These are phyloP conservation scores for Andrena haemorrhoa DNA, from an alignment of 2,888 invertebrate genomes.

Conservation along the genomic window DNA sequence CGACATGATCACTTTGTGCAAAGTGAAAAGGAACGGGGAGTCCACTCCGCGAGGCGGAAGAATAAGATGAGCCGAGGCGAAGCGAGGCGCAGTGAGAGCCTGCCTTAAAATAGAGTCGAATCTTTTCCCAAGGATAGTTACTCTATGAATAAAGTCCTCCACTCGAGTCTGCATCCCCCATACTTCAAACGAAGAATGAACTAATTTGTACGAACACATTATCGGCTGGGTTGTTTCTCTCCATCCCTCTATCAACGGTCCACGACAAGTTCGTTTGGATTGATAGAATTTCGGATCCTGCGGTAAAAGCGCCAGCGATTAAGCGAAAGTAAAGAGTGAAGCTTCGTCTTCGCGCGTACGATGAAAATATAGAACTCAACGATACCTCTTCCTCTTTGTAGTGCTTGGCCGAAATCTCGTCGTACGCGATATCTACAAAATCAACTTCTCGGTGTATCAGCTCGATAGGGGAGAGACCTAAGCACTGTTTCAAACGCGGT, in stretches of 20 bases:
- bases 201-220: constrained; percentile 97
- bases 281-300: constrained; percentile 93
- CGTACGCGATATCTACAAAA: constrained; percentile 94
- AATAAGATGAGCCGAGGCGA: too few relatives aligned
- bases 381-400: constrained; percentile 93
- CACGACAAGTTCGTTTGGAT: constrained; percentile 93
- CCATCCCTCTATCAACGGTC: constrained; percentile 95
- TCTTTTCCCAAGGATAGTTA: constrained; percentile 81
- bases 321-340: too few relatives aligned
- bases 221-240: constrained; percentile 90
- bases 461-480: constrained; percentile 90
- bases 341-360: too few relatives aligned
- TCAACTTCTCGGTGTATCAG: constrained; percentile 91
- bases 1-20: too few relatives aligned
- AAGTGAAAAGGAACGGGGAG: too few relatives aligned
- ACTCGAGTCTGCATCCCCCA: constrained; percentile 96
- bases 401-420: constrained; percentile 93
- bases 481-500: constrained; percentile 87
- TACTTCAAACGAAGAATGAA: constrained; percentile 94
- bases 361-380: constrained; percentile 13
- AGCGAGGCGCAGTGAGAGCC: too few relatives aligned
- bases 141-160: constrained; percentile 94
- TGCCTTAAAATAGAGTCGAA: neutral
- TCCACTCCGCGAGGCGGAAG: too few relatives aligned
- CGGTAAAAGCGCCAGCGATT: neutral